Evolutionary conservation across 1,140 invertebrate genomes (phyloP).

Genomic region (Ooceraea biroi): DNA sequence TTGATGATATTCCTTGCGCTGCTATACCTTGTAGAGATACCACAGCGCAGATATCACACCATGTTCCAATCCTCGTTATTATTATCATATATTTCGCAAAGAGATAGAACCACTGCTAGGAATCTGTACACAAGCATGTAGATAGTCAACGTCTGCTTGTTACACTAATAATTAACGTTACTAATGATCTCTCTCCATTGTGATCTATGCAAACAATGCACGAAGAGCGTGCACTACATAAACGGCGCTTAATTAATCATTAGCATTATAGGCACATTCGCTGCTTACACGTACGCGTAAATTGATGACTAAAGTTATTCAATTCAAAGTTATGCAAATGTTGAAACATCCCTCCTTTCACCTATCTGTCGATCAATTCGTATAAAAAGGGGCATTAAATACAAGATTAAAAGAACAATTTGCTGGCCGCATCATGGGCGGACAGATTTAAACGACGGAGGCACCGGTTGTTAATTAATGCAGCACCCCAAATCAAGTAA

Average conservation of each 20-base stretch:
- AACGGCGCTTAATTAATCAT: background rate
- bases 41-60: slow-evolving; percentile 4
- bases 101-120: background rate
- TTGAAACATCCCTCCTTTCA: background rate
- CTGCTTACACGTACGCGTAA: no score
- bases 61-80: background rate
- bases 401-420: background rate
- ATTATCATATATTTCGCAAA: slow-evolving; percentile 17
- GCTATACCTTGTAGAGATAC: slow-evolving; percentile 57
- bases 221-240: background rate
- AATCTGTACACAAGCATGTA: background rate
- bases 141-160: background rate
- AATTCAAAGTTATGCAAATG: background rate
- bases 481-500: background rate
- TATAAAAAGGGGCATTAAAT: background rate
- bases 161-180: no score
- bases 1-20: background rate
- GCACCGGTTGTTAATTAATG: background rate
- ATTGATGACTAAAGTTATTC: no score
- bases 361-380: background rate
- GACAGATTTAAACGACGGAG: background rate
- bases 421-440: background rate
- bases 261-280: background rate
- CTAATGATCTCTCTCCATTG: background rate
- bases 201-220: background rate